Conservation (phyloP, 1,140 invertebrate species). For the Lepidurus apus region DNA sequence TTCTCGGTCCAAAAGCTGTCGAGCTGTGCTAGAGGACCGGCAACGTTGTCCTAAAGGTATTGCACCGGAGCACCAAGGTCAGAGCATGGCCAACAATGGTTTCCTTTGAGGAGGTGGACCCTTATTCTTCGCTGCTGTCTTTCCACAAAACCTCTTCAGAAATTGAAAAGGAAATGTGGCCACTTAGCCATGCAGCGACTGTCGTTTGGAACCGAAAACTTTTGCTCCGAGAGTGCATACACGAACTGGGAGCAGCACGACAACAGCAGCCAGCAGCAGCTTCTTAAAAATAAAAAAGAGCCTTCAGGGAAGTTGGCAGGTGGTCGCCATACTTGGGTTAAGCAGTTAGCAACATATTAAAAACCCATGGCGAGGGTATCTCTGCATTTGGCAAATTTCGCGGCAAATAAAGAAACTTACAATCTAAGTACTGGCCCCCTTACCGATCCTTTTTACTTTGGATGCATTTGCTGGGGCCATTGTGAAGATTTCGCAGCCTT, state of each 20-base stretch:
- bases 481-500: not conserved
- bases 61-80: conserved; percentile 10
- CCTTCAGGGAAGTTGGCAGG: conserved; percentile 9
- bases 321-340: not conserved
- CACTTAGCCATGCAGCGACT: conserved; percentile 1
- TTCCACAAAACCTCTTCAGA: not conserved
- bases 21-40: not conserved
- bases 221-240: not conserved
- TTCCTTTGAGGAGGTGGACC: not conserved
- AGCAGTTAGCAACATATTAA: conserved; percentile 20
- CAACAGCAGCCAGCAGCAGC: conserved; percentile 3
- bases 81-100: not conserved
- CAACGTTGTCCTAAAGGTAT: not conserved
- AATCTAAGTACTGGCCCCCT: not conserved
- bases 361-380: not conserved
- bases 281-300: conserved; percentile 7
- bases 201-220: not conserved
- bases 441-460: too few relatives aligned
- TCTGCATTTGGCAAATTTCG: not conserved
- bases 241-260: not conserved
- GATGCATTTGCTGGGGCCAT: not conserved
- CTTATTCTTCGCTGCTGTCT: not conserved
- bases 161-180: conserved; percentile 10
- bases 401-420: not conserved
- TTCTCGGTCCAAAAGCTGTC: not conserved